phyloP scores from a whole-genome alignment of 2,113 vertebrate genomes.

The Tenebrosternarchus preto region DNA sequence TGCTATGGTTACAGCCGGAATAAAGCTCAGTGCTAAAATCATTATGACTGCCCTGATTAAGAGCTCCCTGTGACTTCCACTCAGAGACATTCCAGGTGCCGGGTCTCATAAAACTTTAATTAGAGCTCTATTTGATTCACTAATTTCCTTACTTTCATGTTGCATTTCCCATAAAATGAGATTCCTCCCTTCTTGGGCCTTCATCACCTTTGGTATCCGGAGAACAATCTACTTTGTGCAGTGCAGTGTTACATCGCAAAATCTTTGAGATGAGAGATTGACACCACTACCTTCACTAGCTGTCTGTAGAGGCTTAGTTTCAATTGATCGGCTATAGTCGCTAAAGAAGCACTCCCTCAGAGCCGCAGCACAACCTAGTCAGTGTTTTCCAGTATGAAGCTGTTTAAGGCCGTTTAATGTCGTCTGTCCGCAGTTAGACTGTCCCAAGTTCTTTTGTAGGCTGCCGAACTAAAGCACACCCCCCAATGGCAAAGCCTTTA shows the following conservation, averaged over 20 bases:
- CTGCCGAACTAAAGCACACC: not conserved
- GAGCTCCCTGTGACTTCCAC: conserved; percentile 61
- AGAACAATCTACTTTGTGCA: not conserved
- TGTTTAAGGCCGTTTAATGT: conserved; percentile 28
- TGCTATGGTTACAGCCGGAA: conserved; percentile 74
- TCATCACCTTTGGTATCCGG: conserved; percentile 23
- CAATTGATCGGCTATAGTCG: no score
- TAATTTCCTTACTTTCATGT: conserved; percentile 67
- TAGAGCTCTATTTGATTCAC: conserved; percentile 60
- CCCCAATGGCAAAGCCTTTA: conserved; percentile 59
- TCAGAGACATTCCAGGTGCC: conserved; percentile 72
- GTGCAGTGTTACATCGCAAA: not conserved
- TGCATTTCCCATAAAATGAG: conserved; percentile 64
- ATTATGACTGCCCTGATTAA: conserved; percentile 69
- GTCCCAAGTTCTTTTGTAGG: conserved; percentile 41
- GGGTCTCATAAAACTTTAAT: conserved; percentile 67
- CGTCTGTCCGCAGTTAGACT: conserved; percentile 35
- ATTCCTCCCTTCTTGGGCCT: conserved; percentile 21
- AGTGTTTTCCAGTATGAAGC: not conserved
- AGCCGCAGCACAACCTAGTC: not conserved
- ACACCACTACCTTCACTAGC: no score
- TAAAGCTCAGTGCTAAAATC: conserved; percentile 73
- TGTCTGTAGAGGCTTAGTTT: no score
- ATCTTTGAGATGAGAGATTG: not conserved
- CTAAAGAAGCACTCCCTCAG: no score